Conservation (phyloP, 2,888 invertebrate genomes). For the Temnothorax unifasciatus region DNA sequence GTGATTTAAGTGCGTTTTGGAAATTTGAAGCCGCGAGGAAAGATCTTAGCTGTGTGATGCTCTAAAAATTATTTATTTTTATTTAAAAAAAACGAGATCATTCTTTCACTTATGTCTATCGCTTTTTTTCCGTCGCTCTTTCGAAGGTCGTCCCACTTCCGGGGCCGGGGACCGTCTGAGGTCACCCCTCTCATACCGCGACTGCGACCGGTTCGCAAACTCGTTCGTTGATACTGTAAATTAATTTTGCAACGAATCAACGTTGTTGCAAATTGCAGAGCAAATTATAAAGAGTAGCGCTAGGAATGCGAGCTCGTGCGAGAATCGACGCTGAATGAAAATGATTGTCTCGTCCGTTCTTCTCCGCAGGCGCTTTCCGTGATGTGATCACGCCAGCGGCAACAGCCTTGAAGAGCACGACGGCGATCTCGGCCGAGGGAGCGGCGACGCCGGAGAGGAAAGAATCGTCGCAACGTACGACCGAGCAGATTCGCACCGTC, state of each 20-base stretch:
- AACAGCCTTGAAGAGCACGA: slow-evolving; percentile 29
- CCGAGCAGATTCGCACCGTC: neutral
- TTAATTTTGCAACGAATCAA: neutral
- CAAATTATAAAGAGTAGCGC: slow-evolving; percentile 5
- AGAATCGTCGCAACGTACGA: neutral
- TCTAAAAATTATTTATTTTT: neutral
- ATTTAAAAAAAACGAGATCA: slow-evolving; percentile 12
- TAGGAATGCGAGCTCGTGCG: neutral
- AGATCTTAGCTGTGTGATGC: neutral
- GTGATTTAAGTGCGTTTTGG: neutral
- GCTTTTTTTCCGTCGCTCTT: slow-evolving; percentile 8
- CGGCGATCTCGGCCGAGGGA: neutral
- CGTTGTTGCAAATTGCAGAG: neutral
- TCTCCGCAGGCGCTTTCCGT: slow-evolving; percentile 14
- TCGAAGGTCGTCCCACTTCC: slow-evolving; percentile 74
- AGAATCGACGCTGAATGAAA: neutral
- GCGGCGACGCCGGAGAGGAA: neutral
- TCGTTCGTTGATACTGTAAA: slow-evolving; percentile 14
- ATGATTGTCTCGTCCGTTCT: slow-evolving; percentile 2
- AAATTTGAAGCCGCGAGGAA: neutral
- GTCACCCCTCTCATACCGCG: slow-evolving; percentile 43
- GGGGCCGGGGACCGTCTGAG: slow-evolving; percentile 71
- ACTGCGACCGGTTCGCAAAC: slow-evolving; percentile 40
- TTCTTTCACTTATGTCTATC: slow-evolving; percentile 20
- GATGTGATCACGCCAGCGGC: slow-evolving; percentile 52